Conservation (phyloP, 2,113 vertebrate genomes). For the Rhegmatorhina hoffmannsi region DNA sequence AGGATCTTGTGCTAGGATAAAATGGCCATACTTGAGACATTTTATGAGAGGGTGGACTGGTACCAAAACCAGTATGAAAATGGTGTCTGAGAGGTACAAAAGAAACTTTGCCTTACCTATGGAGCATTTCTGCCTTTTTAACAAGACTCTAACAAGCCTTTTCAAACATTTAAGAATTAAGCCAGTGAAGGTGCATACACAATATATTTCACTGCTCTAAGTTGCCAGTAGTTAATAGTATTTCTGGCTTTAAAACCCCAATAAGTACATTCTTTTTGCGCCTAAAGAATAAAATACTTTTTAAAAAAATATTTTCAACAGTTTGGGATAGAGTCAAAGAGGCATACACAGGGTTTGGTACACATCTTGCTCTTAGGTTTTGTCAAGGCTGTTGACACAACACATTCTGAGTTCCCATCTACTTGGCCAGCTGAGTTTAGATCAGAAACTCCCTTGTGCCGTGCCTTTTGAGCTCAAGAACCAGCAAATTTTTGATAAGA, state of each 20-base stretch:
- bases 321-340: background rate
- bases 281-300: background rate
- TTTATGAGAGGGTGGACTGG: background rate
- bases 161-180: background rate
- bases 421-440: background rate
- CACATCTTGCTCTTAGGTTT: background rate
- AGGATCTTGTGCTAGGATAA: background rate
- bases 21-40: background rate
- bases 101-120: background rate
- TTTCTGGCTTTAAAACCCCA: background rate
- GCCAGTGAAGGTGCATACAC: background rate
- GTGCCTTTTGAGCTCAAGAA: background rate
- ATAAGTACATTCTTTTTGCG: rapidly evolving
- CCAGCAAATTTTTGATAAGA: background rate
- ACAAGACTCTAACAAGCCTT: background rate
- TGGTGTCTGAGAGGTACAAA: background rate
- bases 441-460: background rate
- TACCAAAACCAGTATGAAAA: background rate
- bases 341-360: background rate
- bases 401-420: background rate
- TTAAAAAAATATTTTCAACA: background rate
- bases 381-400: background rate
- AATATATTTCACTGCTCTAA: background rate
- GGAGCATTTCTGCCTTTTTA: background rate
- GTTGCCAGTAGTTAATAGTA: background rate